Conservation (phyloP, 2,113 vertebrate genomes). For the Ciconia boyciana region DNA sequence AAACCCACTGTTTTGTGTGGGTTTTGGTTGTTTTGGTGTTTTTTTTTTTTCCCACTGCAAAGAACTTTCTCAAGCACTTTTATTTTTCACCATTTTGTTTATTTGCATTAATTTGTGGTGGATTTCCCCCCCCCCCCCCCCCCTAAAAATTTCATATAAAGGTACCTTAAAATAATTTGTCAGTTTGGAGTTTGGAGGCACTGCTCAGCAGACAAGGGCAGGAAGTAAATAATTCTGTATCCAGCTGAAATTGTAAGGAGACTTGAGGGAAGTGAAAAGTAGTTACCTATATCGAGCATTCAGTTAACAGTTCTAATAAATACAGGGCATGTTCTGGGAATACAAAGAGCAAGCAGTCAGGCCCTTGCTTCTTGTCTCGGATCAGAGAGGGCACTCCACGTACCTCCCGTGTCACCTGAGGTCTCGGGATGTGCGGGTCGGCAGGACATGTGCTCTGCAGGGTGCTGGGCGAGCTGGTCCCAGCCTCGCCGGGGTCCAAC, state of each 20-base stretch:
- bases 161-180: neutral
- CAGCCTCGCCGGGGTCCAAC: neutral
- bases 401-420: rapidly evolving
- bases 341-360: neutral
- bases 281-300: neutral
- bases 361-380: neutral
- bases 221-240: neutral
- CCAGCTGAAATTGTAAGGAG: neutral
- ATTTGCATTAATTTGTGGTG: neutral
- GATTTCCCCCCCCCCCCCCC: too few species aligned
- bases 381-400: neutral
- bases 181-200: neutral
- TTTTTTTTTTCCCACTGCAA: neutral
- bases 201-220: neutral
- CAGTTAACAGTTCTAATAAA: neutral
- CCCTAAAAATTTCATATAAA: neutral
- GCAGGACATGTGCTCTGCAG: neutral
- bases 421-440: rapidly evolving
- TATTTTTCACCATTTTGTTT: neutral
- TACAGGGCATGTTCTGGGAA: neutral
- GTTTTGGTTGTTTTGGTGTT: neutral
- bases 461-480: neutral
- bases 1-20: neutral
- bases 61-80: neutral
- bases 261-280: neutral